phyloP scores from a whole-genome alignment of 2,888 invertebrate genomes.

The Acleris literana region DNA sequence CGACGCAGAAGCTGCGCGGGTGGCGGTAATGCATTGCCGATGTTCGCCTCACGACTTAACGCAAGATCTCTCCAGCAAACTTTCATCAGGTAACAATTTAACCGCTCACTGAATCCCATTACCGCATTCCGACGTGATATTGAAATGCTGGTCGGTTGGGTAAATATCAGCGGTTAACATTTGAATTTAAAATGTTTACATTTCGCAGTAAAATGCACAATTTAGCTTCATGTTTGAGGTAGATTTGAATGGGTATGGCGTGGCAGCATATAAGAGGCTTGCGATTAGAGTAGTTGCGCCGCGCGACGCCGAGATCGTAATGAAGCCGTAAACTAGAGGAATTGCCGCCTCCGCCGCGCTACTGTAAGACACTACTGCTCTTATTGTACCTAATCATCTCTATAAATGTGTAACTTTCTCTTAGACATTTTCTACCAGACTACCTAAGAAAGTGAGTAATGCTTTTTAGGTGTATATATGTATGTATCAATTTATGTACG shows the following conservation, averaged over 20 bases:
- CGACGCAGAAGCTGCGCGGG: constrained; percentile 39
- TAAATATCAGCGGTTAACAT: not conserved
- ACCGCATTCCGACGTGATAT: constrained; percentile 28
- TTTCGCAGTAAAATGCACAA: not conserved
- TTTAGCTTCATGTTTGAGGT: not conserved
- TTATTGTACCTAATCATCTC: not conserved
- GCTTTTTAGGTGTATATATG: too few relatives aligned
- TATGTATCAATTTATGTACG: too few relatives aligned
- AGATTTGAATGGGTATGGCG: constrained; percentile 48
- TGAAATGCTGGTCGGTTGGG: constrained; percentile 14
- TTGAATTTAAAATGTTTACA: not conserved
- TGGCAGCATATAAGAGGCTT: constrained; percentile 54
- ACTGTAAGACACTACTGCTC: not conserved
- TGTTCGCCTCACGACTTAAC: constrained; percentile 40
- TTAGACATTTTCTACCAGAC: too few relatives aligned
- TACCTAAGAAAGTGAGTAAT: too few relatives aligned
- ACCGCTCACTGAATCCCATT: constrained; percentile 32
- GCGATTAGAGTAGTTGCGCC: constrained; percentile 44
- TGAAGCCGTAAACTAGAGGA: constrained; percentile 73
- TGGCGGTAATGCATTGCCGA: constrained; percentile 55
- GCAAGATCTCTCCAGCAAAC: constrained; percentile 34
- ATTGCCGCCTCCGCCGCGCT: constrained; percentile 67
- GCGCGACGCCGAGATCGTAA: constrained; percentile 59
- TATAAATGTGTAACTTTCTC: too few relatives aligned
- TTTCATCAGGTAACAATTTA: constrained; percentile 35